Base-by-base conservation (phyloP, 2,888 invertebrate species). In the Amblyjoppa fuscipennis region DNA sequence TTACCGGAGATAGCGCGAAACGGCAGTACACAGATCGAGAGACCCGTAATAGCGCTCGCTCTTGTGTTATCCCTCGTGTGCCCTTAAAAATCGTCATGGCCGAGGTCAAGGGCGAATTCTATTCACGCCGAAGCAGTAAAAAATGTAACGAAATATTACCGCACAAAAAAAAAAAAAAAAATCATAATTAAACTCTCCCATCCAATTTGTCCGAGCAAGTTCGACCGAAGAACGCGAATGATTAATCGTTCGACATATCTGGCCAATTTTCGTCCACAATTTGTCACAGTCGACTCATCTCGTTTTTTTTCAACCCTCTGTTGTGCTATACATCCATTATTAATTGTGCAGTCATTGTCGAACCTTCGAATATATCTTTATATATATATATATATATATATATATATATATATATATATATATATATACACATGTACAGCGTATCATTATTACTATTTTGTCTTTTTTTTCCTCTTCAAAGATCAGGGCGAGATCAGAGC, bases 1-100 rank as follows among this genome's bases (percentile, higher is more conserved):
- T 76, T 64, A 59, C 38, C 11, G 45, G 56, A 74, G 41, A 73
- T 31, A 25, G 74, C 16, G 41, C n/a, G 31, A 70, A 59, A 59
- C 56, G 20, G 20, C 3, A 59, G 11, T 11, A 11, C 59, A 28
- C 25, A 11, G 51, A 51, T n/a, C n/a, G 41, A 41, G 41, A 11
- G 2, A 41, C 41, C 11, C 41, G 7, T 38, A 9, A 38, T 9
- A 38, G 7, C 38, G 38, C 2, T 9, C 7, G 38, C 9, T 38
- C 9, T 9, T 9, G 38, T 11, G 9, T 11, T 11, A 9, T 41
- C 11, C 41, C 9, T 9, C 41, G 41, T 11, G 9, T 11, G 11
- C 11, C 41, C 41, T 41, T 41, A 41, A 41, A 41, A 41, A 41
- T 41, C 41, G 41, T 41, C 41, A 41, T 9, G 41, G 41, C 41